Conservation (phyloP, 1,140 invertebrate genomes). For the Bombus waltoni region DNA sequence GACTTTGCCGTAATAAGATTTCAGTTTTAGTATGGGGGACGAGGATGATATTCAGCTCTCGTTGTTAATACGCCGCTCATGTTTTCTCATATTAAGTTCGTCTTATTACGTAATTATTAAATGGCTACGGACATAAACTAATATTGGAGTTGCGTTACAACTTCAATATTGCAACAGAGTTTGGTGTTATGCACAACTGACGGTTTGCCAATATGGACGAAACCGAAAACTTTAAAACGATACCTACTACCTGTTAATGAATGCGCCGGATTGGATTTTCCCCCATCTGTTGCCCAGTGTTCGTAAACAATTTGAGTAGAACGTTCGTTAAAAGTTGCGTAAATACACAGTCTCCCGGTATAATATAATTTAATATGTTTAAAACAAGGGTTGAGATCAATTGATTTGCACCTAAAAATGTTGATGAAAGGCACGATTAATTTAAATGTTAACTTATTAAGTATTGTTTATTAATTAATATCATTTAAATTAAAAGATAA, state of each 20-base stretch:
- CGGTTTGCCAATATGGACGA: conserved; percentile 11
- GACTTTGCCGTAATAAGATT: neutral
- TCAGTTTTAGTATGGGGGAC: neutral
- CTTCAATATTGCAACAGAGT: conserved; percentile 18
- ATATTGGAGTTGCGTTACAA: conserved; percentile 37
- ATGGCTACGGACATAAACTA: conserved; percentile 21
- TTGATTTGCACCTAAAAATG: no score
- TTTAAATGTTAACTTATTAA: no score
- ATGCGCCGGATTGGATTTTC: neutral
- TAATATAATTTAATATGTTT: no score
- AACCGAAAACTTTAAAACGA: conserved; percentile 22
- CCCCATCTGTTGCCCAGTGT: neutral
- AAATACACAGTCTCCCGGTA: no score
- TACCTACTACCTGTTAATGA: neutral
- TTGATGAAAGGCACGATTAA: no score
- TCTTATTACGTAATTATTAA: conserved; percentile 46
- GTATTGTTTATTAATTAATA: no score
- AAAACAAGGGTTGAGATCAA: no score
- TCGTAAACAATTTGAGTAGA: neutral
- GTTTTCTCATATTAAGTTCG: conserved; percentile 3
- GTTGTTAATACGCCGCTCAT: neutral
- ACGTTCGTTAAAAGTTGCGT: neutral
- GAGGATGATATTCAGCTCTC: neutral
- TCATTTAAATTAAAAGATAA: no score
- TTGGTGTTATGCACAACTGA: conserved; percentile 18